These are phyloP conservation scores for Drosophila ananassae DNA, from an alignment of 1,140 invertebrate species.

Conservation along the genomic window DNA sequence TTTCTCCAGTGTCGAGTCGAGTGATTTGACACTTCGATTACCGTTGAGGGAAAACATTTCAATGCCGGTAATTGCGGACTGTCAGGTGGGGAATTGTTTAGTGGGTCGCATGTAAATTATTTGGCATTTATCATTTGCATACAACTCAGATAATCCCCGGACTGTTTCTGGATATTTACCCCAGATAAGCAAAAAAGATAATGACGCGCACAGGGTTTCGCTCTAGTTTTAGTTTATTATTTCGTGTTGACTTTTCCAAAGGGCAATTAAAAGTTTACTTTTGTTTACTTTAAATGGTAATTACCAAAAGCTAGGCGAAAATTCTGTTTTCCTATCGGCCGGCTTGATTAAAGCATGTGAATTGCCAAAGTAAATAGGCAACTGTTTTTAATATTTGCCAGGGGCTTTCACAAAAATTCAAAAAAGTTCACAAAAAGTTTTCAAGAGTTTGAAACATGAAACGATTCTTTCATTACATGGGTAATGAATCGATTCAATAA, in stretches of 20 bases:
- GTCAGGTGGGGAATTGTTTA: slow-evolving; percentile 19
- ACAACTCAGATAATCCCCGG: slow-evolving; percentile 42
- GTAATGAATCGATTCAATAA: slow-evolving; percentile 24
- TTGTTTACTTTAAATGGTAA: slow-evolving; percentile 39
- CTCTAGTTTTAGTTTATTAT: slow-evolving; percentile 43
- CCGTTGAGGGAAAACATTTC: slow-evolving; percentile 24
- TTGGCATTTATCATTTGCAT: slow-evolving; percentile 45
- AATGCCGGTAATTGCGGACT: slow-evolving; percentile 36
- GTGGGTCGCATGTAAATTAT: slow-evolving; percentile 44
- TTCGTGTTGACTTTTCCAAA: slow-evolving; percentile 30
- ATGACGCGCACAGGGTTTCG: slow-evolving; percentile 38
- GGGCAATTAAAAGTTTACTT: slow-evolving; percentile 45
- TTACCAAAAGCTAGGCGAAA: slow-evolving; percentile 20
- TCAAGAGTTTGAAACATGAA: not conserved
- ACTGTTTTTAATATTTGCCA: slow-evolving; percentile 17
- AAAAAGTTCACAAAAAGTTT: too few species aligned
- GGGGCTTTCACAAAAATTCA: slow-evolving; percentile 3
- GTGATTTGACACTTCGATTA: slow-evolving; percentile 23
- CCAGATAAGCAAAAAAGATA: slow-evolving; percentile 27
- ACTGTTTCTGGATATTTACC: slow-evolving; percentile 19
- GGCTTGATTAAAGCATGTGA: slow-evolving; percentile 23
- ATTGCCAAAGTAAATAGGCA: slow-evolving; percentile 26
- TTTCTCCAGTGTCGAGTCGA: slow-evolving; percentile 3
- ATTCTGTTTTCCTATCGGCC: slow-evolving; percentile 13
- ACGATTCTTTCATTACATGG: not conserved